Evolutionary conservation across 2,797 vertebrate species (phyloP), one percentile per base, ranked within the genome.

Genomic region (Chelmon rostratus): DNA sequence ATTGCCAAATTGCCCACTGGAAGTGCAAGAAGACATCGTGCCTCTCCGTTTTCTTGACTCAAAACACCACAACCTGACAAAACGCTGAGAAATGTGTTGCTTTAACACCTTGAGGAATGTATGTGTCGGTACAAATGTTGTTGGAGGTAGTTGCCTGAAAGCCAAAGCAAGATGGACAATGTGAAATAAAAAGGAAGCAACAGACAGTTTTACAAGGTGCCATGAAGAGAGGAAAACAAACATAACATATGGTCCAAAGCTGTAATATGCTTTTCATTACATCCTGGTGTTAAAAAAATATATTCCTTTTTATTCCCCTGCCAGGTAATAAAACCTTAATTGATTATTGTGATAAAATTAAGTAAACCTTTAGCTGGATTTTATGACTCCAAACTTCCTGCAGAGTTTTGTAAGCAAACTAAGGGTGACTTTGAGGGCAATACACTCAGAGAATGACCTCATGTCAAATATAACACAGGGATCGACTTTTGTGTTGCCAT

Each of bases 281-380:
- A 53, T 73, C 73, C 79, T 64, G 68, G 65, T 71, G 61, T 70
- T 81, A 31, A 42, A 71, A 62, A 81, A 37, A 68, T 47, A 77
- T 61, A 44, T 47, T 52, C 40, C 49, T 78, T 76, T 79, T 64
- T 74, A 65, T 83, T 81, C 68, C 67, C n/a, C 38, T 63, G 71
- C 81, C 84, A 86, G 68, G 25, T 82, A 67, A 88, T 84, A 85
- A 84, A 89, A 82, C 9, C 71, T 18, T 61, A 79, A 72, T 85
- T 81, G 49, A 80, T 88, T 88, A 74, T 78, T 86, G 87, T 75
- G 68, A 79, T 83, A 66, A 77, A 77, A 87, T 81, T 71, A 84
- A 85, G 83, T 63, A 58, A 82, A 78, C 70, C 38, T 49, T 50
- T 53, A 76, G 40, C 53, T 68, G 69, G 47, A 52, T 73, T 86